Conservation (phyloP, 2,888 invertebrate species). For the Limnephilus lunatus region DNA sequence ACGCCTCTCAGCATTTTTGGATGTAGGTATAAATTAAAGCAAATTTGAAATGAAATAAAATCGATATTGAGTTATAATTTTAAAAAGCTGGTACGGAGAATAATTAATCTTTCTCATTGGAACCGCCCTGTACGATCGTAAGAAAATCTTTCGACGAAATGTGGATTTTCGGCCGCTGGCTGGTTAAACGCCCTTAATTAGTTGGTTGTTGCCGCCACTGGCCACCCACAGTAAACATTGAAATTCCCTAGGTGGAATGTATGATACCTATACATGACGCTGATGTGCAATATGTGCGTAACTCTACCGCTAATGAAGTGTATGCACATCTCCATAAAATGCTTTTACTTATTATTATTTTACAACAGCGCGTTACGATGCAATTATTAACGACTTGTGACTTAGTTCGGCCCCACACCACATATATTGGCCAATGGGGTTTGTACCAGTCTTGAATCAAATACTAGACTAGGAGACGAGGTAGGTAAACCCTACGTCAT, state of each 20-base stretch:
- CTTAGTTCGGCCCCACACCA: background rate
- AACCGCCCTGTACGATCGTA: too few species aligned
- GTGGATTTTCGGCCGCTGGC: too few species aligned
- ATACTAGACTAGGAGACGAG: too few species aligned
- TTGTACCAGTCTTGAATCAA: background rate
- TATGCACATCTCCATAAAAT: background rate
- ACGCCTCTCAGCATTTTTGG: too few species aligned
- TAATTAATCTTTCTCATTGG: too few species aligned
- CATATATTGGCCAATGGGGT: background rate
- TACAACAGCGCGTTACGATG: background rate
- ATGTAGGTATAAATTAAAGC: too few species aligned
- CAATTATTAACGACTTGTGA: background rate
- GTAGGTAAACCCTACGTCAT: too few species aligned
- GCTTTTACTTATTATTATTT: background rate
- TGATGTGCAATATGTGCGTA: background rate
- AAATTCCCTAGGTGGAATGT: background rate
- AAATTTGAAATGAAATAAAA: too few species aligned
- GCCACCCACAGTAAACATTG: background rate
- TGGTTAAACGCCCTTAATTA: too few species aligned
- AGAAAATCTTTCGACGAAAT: too few species aligned
- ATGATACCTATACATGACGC: background rate
- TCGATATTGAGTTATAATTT: too few species aligned
- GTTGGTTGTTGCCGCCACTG: background rate
- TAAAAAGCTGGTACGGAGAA: too few species aligned
- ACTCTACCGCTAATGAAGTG: background rate